phyloP scores from a whole-genome alignment of 2,888 invertebrate species.

The Nomada goodeniana region DNA sequence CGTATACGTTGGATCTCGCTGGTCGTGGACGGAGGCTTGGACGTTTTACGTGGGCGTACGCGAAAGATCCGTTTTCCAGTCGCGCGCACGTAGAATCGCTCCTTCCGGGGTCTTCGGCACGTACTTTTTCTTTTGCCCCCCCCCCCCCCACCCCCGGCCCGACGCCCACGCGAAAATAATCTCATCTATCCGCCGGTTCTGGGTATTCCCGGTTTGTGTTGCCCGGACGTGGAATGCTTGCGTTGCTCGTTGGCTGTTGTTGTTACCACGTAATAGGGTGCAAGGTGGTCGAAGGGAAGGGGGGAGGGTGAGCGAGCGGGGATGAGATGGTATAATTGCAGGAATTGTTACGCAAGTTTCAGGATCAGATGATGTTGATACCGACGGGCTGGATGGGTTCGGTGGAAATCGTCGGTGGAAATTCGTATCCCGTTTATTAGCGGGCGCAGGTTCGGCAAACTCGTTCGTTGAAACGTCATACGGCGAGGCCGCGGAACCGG shows the following conservation, averaged over 20 bases:
- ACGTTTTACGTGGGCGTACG: constrained; percentile 50
- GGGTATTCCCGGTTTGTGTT: neutral
- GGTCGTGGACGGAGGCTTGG: constrained; percentile 29
- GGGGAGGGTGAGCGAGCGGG: neutral
- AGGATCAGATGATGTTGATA: constrained; percentile 2
- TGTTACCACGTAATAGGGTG: neutral
- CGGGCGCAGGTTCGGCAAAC: too few species aligned
- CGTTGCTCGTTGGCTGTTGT: constrained; percentile 12
- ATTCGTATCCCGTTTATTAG: too few species aligned
- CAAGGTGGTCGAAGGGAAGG: neutral
- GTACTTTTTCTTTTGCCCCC: constrained; percentile 47
- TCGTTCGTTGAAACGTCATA: too few species aligned
- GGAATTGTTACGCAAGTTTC: constrained; percentile 10
- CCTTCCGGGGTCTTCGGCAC: constrained; percentile 62
- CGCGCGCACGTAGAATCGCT: constrained; percentile 59
- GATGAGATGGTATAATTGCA: constrained; percentile 17
- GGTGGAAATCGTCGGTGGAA: too few species aligned
- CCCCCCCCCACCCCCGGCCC: too few species aligned
- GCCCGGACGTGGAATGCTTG: neutral
- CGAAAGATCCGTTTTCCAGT: constrained; percentile 61
- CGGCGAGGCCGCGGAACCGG: too few species aligned
- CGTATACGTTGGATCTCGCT: constrained; percentile 32
- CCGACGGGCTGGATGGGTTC: too few species aligned
- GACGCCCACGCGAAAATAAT: constrained; percentile 53
- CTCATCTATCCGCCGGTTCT: constrained; percentile 29